These are phyloP conservation scores for Cantharis nigra DNA, from an alignment of 2,888 invertebrate species.

Conservation along the genomic window DNA sequence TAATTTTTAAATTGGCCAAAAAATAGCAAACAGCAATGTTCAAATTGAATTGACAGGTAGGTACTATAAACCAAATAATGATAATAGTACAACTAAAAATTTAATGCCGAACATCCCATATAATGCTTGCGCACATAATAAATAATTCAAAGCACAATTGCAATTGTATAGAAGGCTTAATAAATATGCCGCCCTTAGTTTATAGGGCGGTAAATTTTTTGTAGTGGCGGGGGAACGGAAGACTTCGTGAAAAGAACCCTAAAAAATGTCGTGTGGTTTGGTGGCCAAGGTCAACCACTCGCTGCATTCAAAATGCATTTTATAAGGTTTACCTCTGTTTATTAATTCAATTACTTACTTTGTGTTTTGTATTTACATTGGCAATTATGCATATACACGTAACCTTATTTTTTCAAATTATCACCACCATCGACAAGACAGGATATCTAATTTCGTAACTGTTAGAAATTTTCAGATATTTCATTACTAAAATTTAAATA, in stretches of 20 bases:
- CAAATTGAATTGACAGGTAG: background rate
- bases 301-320: conserved; percentile 46
- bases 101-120: conserved; percentile 29
- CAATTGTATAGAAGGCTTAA: conserved; percentile 22
- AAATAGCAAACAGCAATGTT: background rate
- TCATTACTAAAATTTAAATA: background rate
- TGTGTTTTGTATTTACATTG: conserved; percentile 39
- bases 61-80: background rate
- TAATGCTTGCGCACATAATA: conserved; percentile 35
- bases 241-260: conserved; percentile 43
- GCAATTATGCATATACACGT: conserved; percentile 32
- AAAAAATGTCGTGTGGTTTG: conserved; percentile 47
- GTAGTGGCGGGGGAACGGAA: conserved; percentile 18
- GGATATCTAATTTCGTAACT: background rate
- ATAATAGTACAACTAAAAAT: background rate
- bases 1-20: background rate
- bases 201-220: conserved; percentile 7
- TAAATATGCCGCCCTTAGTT: conserved; percentile 1
- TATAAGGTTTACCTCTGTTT: conserved; percentile 46
- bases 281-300: conserved; percentile 52
- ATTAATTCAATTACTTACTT: conserved; percentile 12
- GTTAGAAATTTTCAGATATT: background rate
- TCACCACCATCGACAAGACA: background rate
- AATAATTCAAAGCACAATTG: conserved; percentile 35
- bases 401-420: background rate